Evolutionary conservation across 1,140 invertebrate species (phyloP).

Genomic region (Polypedilum vanderplanki): DNA sequence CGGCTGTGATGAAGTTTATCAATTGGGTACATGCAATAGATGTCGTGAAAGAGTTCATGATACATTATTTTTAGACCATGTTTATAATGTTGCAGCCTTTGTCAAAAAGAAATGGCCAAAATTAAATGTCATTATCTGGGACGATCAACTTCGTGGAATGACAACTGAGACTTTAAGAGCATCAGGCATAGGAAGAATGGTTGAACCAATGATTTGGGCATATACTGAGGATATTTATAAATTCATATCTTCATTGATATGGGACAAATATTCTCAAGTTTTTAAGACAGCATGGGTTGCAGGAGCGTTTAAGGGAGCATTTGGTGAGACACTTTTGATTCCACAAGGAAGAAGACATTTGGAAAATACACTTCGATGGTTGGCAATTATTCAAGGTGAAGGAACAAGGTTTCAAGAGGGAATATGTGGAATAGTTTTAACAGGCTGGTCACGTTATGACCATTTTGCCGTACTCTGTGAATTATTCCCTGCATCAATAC

Average conservation of each 20-base stretch:
- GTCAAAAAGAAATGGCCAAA: constrained; percentile 56
- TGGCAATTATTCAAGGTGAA: constrained; percentile 55
- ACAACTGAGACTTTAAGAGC: constrained; percentile 57
- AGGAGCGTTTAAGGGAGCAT: constrained; percentile 84
- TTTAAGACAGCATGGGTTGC: constrained; percentile 84
- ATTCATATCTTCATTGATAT: constrained; percentile 49
- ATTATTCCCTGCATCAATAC: constrained; percentile 74
- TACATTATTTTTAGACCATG: constrained; percentile 65
- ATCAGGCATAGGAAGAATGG: constrained; percentile 62
- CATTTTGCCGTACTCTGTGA: constrained; percentile 92
- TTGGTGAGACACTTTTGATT: constrained; percentile 67
- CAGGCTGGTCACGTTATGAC: constrained; percentile 77
- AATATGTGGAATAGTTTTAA: constrained; percentile 60
- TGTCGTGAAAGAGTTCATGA: constrained; percentile 55
- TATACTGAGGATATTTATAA: constrained; percentile 58
- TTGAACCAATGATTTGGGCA: constrained; percentile 85
- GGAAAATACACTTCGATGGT: constrained; percentile 64
- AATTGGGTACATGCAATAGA: constrained; percentile 69
- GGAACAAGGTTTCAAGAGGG: constrained; percentile 48
- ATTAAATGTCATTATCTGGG: constrained; percentile 81
- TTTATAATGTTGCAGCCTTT: constrained; percentile 54
- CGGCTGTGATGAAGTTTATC: constrained; percentile 75
- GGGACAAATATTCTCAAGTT: constrained; percentile 71
- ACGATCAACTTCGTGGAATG: constrained; percentile 84
- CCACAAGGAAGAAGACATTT: constrained; percentile 60